Evolutionary conservation across 2,797 vertebrate genomes (phyloP), one percentile per base, ranked within the genome.

Genomic region (Cercopithecus diana): DNA sequence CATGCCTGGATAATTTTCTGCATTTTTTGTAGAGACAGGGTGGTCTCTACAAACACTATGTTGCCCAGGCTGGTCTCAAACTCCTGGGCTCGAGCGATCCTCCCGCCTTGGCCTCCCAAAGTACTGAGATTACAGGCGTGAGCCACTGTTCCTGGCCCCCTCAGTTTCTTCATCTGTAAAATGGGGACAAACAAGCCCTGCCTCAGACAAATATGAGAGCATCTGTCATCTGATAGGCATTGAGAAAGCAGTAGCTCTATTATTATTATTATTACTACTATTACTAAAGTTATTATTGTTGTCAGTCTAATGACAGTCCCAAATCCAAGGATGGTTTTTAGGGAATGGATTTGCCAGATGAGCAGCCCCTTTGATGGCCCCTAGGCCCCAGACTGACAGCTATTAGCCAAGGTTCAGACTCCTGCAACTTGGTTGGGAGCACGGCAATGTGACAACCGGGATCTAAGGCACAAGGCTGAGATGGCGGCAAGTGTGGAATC

Each of bases 91-190:
- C 14, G 3, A 33, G 61, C 7, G 7, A 33, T 33, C 61, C 61
- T 64, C 61, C 61, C 7, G 7, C 61, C 61, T 33, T 8, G 61
- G 61, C 30, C 30, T 64, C 61, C 61, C 61, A 64, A 17, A 33
- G 61, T 64, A 64, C 61, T 64, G 61, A 64, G 14, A 64, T 64
- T 33, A 64, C 7, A 64, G 61, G 30, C 7, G 3, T 64, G 61
- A 33, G 61, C 61, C 61, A 64, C 14, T 64, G 61, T 64, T 33
- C 30, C 61, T 6, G 4, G 61, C 3, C 61, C 30, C 61, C 61
- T 33, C 76, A 43, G 19, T 75, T 48, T 85, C 87, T 75, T 79
- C 45, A 55, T 83, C 73, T 89, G 33, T 36, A 77, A 91, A 87
- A 58, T 7, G 10, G 36, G 30, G 61, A 4, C 45, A 61, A n/a